Conservation (phyloP, 2,113 vertebrate genomes). For the Sander vitreus region DNA sequence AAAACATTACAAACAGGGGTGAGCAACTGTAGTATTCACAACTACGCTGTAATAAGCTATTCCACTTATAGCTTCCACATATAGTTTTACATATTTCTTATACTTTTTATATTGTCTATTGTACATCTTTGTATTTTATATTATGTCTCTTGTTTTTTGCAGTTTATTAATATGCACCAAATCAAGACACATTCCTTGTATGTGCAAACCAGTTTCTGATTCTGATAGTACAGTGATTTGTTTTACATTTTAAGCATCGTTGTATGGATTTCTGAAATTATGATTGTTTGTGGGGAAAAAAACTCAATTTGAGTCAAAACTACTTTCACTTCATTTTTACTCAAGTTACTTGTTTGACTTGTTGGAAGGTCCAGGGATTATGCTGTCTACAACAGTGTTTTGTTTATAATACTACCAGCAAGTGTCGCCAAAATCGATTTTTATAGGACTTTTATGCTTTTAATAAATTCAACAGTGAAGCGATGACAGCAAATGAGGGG, state of each 20-base stretch:
- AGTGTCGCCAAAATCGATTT: neutral
- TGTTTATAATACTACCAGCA: constrained; percentile 11
- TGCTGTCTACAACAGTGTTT: neutral
- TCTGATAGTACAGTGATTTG: neutral
- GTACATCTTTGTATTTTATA: neutral
- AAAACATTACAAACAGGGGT: constrained; percentile 69
- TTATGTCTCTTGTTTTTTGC: neutral
- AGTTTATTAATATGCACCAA: neutral
- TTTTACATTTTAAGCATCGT: neutral
- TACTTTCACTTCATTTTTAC: neutral
- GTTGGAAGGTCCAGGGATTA: neutral
- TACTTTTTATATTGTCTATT: neutral
- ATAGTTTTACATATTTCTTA: neutral
- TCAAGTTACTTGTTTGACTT: neutral
- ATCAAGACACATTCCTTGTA: neutral
- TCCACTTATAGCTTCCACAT: neutral
- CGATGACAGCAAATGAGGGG: constrained; percentile 15
- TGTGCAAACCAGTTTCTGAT: neutral
- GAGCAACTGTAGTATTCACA: constrained; percentile 9
- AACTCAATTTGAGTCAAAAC: neutral
- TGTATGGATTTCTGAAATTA: neutral
- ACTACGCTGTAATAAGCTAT: neutral
- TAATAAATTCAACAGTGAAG: neutral
- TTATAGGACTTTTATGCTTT: neutral
- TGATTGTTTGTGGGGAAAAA: neutral